Base-by-base conservation (phyloP, 2,113 vertebrate genomes). In the Danio rerio region DNA sequence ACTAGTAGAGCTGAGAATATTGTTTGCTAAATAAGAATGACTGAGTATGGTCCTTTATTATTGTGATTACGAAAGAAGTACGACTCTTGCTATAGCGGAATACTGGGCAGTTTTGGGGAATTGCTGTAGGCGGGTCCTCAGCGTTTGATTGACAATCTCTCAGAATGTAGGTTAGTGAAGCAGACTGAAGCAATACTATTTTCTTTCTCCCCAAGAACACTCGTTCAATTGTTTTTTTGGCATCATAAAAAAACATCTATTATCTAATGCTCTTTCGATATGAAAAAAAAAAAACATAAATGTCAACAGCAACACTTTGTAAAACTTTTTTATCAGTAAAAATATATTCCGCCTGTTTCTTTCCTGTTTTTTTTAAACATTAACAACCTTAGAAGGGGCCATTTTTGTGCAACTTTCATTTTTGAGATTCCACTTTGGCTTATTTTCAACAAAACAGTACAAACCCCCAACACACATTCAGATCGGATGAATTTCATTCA, bases 341-440 rank as follows among this genome's bases (percentile, higher is more conserved):
- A 81, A 78, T 81, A 86, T 79, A 84, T 70, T 71, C 83, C 66
- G 63, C 69, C 86, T 55, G 70, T 56, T 65, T 63, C 63, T 73
- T 65, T 59, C 20, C 53, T 31, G 53, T 76, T 58, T 70, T 56
- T n/a, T 68, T 85, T 84, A 85, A 76, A 85, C 86, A 87, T 68
- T n/a, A n/a, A n/a, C n/a, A 82, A 89, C 71, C 56, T 86, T 87
- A 84, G 85, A 85, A 88, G 80, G 68, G 83, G 88, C 82, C 82
- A 55, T 85, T 90, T 83, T 80, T 92, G 91, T 92, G 92, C 92
- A 94, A 89, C 85, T 86, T 87, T 81, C 9, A 45, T 42, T 47
- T 73, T 80, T 69, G 86, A 84, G 88, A 87, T 86, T 87, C 83
- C 83, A 89, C 90, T 93, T 93, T 93, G 91, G 90, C 90, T 92